Conservation (phyloP, 2,797 vertebrate genomes). For the Xenopus petersii region DNA sequence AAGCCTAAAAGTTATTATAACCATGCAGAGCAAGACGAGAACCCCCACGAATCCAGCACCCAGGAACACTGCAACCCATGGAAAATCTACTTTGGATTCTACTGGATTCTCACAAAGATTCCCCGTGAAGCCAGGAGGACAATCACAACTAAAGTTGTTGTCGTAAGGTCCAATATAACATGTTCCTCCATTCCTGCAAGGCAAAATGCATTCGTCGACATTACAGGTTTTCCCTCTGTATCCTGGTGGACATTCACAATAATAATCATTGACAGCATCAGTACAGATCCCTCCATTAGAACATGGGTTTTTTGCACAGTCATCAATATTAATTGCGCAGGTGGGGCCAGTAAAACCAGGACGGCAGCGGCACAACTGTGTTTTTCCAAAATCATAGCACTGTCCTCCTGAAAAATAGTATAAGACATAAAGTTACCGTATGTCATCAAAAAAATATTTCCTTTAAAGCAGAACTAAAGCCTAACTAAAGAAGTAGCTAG, state of each 20-base stretch:
- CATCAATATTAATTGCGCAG: conserved; percentile 72
- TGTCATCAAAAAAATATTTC: too few species aligned
- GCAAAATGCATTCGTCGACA: conserved; percentile 74
- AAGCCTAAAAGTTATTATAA: conserved; percentile 84
- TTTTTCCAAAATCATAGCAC: conserved; percentile 77
- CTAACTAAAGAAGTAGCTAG: too few species aligned
- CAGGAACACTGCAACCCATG: conserved; percentile 91
- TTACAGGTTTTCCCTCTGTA: conserved; percentile 86
- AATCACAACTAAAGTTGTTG: conserved; percentile 68
- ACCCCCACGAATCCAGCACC: conserved; percentile 87
- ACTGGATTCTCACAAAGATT: conserved; percentile 71
- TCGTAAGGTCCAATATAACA: conserved; percentile 69
- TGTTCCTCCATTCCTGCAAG: conserved; percentile 84
- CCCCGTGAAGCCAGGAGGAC: conserved; percentile 78
- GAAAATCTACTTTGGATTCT: conserved; percentile 61
- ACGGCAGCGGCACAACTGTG: conserved; percentile 82
- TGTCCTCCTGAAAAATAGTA: conserved; percentile 73
- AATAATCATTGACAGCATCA: conserved; percentile 80
- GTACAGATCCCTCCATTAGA: conserved; percentile 87
- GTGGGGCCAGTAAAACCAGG: conserved; percentile 83
- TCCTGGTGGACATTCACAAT: conserved; percentile 79
- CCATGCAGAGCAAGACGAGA: conserved; percentile 88
- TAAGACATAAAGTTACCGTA: too few species aligned
- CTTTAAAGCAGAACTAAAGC: too few species aligned
- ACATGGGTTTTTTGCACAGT: conserved; percentile 71